Evolutionary conservation across 2,113 vertebrate genomes (phyloP), one percentile per base, ranked within the genome.

Genomic region (Anhinga rufa): DNA sequence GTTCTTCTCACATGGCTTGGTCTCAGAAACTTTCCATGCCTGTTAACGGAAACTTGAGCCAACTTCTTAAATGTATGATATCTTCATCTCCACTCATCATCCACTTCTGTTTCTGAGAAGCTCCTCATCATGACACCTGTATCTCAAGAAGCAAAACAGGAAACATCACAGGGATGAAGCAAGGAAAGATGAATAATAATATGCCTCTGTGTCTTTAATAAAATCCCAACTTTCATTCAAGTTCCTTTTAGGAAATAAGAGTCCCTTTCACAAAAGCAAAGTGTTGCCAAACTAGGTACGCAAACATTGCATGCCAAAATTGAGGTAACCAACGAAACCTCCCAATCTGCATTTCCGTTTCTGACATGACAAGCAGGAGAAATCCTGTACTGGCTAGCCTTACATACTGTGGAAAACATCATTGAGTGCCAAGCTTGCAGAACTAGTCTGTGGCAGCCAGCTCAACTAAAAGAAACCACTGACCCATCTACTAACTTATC

Each of bases 111-210:
- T 94, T 87, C 97, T 97, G 94, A 97, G 96, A 96, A 93, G 97
- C 95, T 97, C 95, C 97, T 97, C 97, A 96, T 96, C 97, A 95
- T 97, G 97, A 97, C 93, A 97, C 97, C 97, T 97, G 96, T 96
- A 97, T 97, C 97, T 97, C 95, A 95, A 97, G 97, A 97, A 97
- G 97, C 95, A 97, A 97, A 97, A 97, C 92, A 97, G 97, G 97
- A 96, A 96, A 96, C 97, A 96, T 97, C 97, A 97, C 97, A 97
- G 95, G 95, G 86, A 96, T 96, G 97, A 97, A 97, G 95, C 89
- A 96, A 93, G 90, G 96, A 95, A 97, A 91, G 91, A 92, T 79
- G 86, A 93, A 97, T 92, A 95, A 96, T 86, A 95, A 94, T 88
- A 95, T 94, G 88, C 94, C 92, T 97, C 84, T 95, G 97, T 97